Base-by-base conservation (phyloP, 2,888 invertebrate genomes). In the Oasisia sp. region DNA sequence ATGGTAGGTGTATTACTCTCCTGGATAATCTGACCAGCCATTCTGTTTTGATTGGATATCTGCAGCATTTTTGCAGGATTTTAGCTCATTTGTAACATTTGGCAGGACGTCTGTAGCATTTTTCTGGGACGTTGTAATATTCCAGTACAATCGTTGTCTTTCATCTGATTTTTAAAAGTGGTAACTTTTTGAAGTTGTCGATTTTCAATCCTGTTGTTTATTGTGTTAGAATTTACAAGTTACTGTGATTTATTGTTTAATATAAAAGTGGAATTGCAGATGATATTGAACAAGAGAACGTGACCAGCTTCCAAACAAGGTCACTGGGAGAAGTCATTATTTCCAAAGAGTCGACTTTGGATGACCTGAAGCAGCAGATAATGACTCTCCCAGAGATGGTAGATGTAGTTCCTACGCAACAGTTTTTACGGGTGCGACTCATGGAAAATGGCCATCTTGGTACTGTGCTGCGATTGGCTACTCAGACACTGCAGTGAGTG, bases 311-410 rank as follows among this genome's bases (percentile, higher is more conserved):
- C 19, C 74, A 74, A 74, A 74, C 89, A n/a, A 50, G n/a, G 44
- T 89, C 32, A 56, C 90, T 96, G 14, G 96, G 96, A 19, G 95
- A 95, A 44, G 93, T 96, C 27, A 95, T 95, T 92, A 94, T 96
- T n/a, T 94, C 95, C 7, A 95, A 95, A 92, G 94, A 95, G n/a
- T 94, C 95, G 0, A 95, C 95, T 1, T 93, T 96, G 74, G 94
- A 94, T 89, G 96, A 96, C 90, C 93, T 96, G 12, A 95, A 95
- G 92, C 94, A 93, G 19, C 94, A 95, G 92, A 94, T 96, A 11
- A 93, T 95, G 94, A 95, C 95, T 12, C 93, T 95, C 89, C 94
- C 94, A 9, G 38, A 91, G 45, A 89, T 93, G 90, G 92, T 32
- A 19, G 74, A 92, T 32, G 32, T 92, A 38, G 93, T 95, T 11